Evolutionary conservation across 2,888 invertebrate genomes (phyloP).

Genomic region (Matsumyia berberina): DNA sequence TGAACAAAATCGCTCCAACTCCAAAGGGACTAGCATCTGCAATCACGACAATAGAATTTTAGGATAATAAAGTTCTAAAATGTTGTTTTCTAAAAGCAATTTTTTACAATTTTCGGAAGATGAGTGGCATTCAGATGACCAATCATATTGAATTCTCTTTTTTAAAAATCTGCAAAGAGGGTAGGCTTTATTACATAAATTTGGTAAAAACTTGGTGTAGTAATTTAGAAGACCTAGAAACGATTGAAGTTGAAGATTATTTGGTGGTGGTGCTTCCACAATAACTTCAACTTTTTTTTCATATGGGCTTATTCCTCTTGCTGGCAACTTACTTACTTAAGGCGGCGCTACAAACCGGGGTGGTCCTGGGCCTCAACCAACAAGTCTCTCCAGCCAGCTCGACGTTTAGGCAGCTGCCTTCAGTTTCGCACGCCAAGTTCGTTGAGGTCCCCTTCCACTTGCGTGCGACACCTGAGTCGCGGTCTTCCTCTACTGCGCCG

Average conservation of each 20-base stretch:
- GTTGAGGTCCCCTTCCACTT: too few species aligned
- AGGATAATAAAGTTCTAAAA: conserved; percentile 44
- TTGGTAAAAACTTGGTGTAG: not conserved
- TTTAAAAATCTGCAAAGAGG: not conserved
- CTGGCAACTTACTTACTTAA: too few species aligned
- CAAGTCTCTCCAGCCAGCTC: too few species aligned
- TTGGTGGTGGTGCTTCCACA: not conserved
- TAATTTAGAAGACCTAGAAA: too few species aligned
- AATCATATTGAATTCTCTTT: not conserved
- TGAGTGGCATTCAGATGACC: not conserved
- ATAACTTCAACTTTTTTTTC: conserved; percentile 8
- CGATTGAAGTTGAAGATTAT: not conserved
- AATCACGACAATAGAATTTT: conserved; percentile 43
- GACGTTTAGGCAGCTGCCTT: too few species aligned
- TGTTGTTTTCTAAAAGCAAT: conserved; percentile 3
- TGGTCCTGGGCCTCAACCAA: too few species aligned
- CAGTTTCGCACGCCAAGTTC: too few species aligned
- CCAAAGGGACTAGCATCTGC: conserved; percentile 51
- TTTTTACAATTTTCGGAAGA: not conserved
- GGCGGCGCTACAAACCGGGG: too few species aligned
- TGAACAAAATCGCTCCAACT: conserved; percentile 32
- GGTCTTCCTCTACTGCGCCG: too few species aligned
- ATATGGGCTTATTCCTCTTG: conserved; percentile 11
- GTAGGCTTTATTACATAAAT: not conserved
- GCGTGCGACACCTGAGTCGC: too few species aligned